Base-by-base conservation (phyloP, 2,888 invertebrate genomes). In the Drosophila picticornis region DNA sequence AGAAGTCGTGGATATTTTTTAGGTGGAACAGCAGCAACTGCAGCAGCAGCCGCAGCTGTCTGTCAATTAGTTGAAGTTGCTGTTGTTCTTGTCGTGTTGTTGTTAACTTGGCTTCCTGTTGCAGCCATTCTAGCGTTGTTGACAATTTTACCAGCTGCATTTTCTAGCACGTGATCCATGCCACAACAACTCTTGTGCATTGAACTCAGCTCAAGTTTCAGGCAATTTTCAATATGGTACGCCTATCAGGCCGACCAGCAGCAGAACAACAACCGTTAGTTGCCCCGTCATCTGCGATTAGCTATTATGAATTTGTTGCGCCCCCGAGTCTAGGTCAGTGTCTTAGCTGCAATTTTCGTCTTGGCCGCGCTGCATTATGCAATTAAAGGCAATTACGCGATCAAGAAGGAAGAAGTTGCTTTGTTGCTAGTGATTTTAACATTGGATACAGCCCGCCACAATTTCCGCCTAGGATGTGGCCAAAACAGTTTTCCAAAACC, bases 371-470 rank as follows among this genome's bases (percentile, higher is more conserved):
- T 56, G 84, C 83, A 72, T 80, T 70, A 75, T 72, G 88, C 89
- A 92, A 92, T 92, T 92, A 92, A 84, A 83, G 81, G 88, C 84
- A 92, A 92, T 92, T 92, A 89, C 72, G 63, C 65, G 63, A 53
- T 52, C 46, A 63, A 40, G 48, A 80, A 81, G 81, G 81, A 81
- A 83, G 69, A 67, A 77, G 66, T 69, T 61, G 72, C 60, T 53
- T 29, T 38, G 55, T 38, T 32, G 31, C 13, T n/a, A 11, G 55
- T 29, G 46, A 46, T 46, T 62, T 0, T 22, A 29, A 62, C 40
- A 58, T 32, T 40, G 25, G 27, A 22, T 16, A 22, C 55, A 56
- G 56, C 27, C 55, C 73, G 83, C 69, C 85, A 91, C 79, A 90
- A 86, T 86, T 88, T 91, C 88, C 88, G 87, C 90, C 91, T 90